phyloP scores from a whole-genome alignment of 2,113 vertebrate genomes.

The Actenoides hombroni region DNA sequence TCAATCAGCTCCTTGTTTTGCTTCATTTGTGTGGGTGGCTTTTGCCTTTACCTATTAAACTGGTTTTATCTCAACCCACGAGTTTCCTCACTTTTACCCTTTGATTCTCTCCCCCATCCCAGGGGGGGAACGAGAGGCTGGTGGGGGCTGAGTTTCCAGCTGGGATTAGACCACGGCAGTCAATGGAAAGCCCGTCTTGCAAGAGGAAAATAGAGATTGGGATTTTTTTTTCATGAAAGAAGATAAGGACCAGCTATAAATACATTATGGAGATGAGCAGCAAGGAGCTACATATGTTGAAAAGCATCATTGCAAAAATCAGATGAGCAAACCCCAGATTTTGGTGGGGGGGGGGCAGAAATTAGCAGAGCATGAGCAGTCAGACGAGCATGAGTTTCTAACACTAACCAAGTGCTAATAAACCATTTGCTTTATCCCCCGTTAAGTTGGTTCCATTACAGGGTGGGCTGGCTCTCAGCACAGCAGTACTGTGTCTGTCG shows the following conservation, averaged over 20 bases:
- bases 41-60: background rate
- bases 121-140: background rate
- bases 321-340: background rate
- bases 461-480: background rate
- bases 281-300: background rate
- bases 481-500: background rate
- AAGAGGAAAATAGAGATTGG: background rate
- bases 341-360: background rate
- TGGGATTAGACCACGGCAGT: background rate
- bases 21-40: background rate
- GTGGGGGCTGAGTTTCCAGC: background rate
- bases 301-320: background rate
- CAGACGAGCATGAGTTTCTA: background rate
- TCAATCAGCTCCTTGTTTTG: background rate
- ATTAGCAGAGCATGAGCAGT: background rate
- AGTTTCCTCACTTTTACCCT: background rate
- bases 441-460: fast-evolving
- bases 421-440: background rate
- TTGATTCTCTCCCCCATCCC: too few species aligned
- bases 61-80: background rate
- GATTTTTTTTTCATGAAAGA: background rate
- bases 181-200: background rate
- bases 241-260: background rate
- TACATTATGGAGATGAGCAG: background rate
- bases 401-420: background rate